Percentiles rank a stretch among this genome's conserved stretches.
phyloP scores from a whole-genome alignment of 2,797 vertebrate species.

The Crypturellus tataupa region DNA sequence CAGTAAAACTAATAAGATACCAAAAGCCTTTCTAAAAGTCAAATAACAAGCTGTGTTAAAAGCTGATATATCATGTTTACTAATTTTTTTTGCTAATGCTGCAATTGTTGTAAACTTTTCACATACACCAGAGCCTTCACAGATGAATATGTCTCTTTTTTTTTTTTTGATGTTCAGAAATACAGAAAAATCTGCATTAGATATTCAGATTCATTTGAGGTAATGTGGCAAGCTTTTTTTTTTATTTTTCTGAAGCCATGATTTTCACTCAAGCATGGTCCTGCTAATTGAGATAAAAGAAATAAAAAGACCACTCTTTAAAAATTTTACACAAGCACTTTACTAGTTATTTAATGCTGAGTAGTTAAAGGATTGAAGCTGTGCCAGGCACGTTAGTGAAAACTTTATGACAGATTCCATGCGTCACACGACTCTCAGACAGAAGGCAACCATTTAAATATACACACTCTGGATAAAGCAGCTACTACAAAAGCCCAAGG shows the following conservation, averaged over 20 bases:
- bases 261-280: not conserved
- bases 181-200: not conserved
- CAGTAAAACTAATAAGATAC: not conserved
- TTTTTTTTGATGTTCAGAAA: not conserved
- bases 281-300: not conserved
- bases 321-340: not conserved
- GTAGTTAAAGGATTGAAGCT: not conserved
- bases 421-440: accelerated
- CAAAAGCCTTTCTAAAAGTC: not conserved
- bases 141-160: not conserved
- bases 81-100: not conserved
- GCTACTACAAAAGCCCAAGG: not conserved
- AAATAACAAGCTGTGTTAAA: not conserved
- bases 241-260: not conserved
- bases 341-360: not conserved
- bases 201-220: not conserved
- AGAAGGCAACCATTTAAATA: not conserved
- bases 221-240: accelerated
- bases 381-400: not conserved
- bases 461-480: not conserved
- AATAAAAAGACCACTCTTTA: not conserved
- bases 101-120: not conserved
- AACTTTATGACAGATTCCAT: not conserved
- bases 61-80: not conserved
- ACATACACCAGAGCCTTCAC: accelerated